phyloP scores from a whole-genome alignment of 2,797 vertebrate species.

The Lutjanus argentimaculatus region DNA sequence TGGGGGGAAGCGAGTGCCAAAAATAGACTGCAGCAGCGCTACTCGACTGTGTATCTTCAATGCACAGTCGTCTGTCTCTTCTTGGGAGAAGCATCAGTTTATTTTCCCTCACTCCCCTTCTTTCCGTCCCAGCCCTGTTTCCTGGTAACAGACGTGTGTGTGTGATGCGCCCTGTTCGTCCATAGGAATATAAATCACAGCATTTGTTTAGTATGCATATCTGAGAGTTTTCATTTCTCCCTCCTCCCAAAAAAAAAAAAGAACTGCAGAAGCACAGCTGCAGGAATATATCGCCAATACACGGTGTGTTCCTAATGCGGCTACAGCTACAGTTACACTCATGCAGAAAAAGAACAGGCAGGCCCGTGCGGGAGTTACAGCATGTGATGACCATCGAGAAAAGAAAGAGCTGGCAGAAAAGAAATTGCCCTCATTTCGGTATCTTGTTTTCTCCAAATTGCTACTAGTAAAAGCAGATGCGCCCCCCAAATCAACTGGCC shows the following conservation, averaged over 20 bases:
- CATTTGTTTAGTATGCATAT: slow-evolving; percentile 63
- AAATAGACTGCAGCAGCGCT: slow-evolving; percentile 65
- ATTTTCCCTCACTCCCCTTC: slow-evolving; percentile 46
- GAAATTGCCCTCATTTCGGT: slow-evolving; percentile 77
- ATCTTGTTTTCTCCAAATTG: slow-evolving; percentile 80
- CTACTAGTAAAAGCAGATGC: slow-evolving; percentile 75
- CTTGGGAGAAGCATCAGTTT: slow-evolving; percentile 51
- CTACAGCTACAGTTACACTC: slow-evolving; percentile 1
- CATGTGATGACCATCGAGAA: slow-evolving; percentile 48
- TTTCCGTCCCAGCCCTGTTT: slow-evolving; percentile 52
- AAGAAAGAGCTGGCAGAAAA: slow-evolving; percentile 49
- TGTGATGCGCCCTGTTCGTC: slow-evolving; percentile 39
- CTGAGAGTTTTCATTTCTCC: slow-evolving; percentile 51
- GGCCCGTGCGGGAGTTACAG: slow-evolving; percentile 32
- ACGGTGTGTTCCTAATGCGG: slow-evolving; percentile 45
- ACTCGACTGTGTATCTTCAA: slow-evolving; percentile 51
- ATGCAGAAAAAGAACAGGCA: slow-evolving; percentile 21
- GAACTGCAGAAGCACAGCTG: slow-evolving; percentile 38
- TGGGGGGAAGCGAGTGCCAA: slow-evolving; percentile 31
- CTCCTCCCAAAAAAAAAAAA: neutral
- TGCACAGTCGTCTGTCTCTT: slow-evolving; percentile 43
- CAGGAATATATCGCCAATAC: slow-evolving; percentile 32
- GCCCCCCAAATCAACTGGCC: slow-evolving; percentile 60
- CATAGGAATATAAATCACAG: slow-evolving; percentile 70
- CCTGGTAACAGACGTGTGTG: slow-evolving; percentile 68